A percentile compares a stretch with the other conserved stretches of the same genome.
Conservation (phyloP, 2,113 vertebrate genomes). For the Smithornis capensis region DNA sequence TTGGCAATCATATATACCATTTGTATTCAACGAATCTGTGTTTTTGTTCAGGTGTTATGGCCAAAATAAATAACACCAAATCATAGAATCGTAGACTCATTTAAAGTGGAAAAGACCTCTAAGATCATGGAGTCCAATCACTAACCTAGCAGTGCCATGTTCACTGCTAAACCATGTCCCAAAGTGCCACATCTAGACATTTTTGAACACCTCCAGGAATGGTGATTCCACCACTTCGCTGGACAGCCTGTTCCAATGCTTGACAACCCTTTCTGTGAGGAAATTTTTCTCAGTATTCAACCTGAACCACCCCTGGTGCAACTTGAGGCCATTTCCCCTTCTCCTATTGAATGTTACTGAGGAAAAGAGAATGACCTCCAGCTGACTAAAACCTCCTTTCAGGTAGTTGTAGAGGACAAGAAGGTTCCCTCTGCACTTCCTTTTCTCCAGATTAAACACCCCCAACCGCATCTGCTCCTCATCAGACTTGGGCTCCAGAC, state of each 20-base stretch:
- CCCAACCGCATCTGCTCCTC: background rate
- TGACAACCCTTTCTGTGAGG: background rate
- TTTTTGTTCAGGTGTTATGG: background rate
- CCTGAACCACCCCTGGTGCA: background rate
- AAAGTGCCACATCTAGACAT: too few relatives aligned
- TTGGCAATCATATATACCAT: background rate
- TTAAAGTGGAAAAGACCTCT: background rate
- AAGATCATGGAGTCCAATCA: background rate
- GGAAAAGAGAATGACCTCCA: background rate
- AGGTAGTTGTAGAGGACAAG: accelerated
- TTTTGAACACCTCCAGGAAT: background rate
- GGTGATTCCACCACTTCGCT: background rate
- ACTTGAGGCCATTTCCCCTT: background rate
- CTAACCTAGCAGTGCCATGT: background rate
- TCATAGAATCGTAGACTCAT: background rate
- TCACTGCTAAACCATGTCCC: background rate
- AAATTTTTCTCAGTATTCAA: background rate
- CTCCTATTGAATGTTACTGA: too few relatives aligned
- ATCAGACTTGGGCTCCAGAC: background rate
- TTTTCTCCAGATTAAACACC: background rate
- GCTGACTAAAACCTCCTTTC: background rate
- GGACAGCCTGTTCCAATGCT: background rate
- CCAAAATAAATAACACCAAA: background rate
- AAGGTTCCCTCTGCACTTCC: background rate
- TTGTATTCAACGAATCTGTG: background rate